phyloP scores from a whole-genome alignment of 2,113 vertebrate genomes.

The Phodopus roborovskii region DNA sequence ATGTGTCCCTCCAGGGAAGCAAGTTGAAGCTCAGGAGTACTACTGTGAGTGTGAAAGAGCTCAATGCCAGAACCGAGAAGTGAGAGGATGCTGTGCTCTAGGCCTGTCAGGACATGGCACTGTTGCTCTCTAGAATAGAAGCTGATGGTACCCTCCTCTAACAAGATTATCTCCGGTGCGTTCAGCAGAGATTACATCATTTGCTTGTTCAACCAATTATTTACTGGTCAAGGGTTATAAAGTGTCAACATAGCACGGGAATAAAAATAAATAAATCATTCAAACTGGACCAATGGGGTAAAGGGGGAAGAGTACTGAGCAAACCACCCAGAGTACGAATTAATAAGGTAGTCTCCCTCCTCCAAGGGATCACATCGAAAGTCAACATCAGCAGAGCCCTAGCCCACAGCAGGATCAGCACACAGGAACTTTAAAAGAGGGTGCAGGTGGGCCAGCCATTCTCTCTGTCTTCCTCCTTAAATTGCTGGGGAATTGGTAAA shows the following conservation, averaged over 20 bases:
- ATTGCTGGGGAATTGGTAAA: too few relatives aligned
- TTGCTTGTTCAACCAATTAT: neutral
- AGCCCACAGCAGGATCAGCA: neutral
- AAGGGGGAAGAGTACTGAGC: neutral
- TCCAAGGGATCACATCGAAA: neutral
- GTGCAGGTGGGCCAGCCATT: rapidly evolving
- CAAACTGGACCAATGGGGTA: rapidly evolving
- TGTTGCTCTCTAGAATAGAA: neutral
- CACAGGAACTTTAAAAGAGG: neutral
- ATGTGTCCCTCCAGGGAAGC: neutral
- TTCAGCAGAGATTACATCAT: neutral
- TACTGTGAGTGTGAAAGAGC: rapidly evolving
- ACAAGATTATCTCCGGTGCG: neutral
- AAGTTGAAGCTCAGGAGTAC: neutral
- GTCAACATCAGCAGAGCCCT: neutral
- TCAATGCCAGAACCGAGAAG: rapidly evolving
- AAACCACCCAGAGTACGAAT: neutral
- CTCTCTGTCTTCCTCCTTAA: neutral
- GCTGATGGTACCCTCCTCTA: neutral
- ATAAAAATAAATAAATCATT: neutral
- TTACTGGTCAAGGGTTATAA: neutral
- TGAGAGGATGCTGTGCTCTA: rapidly evolving
- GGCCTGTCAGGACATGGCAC: rapidly evolving
- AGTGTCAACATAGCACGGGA: neutral
- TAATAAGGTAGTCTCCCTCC: neutral